Evolutionary conservation across 2,888 invertebrate genomes (phyloP), one percentile per base, ranked within the genome.

Genomic region (Brenthis daphne): DNA sequence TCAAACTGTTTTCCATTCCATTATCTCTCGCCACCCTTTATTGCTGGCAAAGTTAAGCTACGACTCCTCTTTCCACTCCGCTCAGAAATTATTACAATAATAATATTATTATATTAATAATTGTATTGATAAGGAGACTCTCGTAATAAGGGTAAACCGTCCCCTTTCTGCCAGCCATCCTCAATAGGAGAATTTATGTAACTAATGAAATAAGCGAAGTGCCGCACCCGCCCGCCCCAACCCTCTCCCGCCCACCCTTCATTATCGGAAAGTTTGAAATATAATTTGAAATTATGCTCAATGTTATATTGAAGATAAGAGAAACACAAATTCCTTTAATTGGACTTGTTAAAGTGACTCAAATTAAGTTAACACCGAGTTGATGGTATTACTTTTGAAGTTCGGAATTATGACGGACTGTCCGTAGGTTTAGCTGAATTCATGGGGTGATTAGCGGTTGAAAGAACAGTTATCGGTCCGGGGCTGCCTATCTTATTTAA

Each of bases 271-370:
- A 92, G 91, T 92, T 92, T 92, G 90, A 92, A 92, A 92, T 92
- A 92, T 92, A 92, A 92, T 92, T 92, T 92, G 92, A 92, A 92
- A 92, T 92, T 92, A 92, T 92, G 92, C 92, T 92, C 92, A 92
- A 92, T 92, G 92, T 92, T 92, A 92, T 92, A 92, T 92, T 92
- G 92, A 90, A 92, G 92, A 92, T 92, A 92, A 92, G 92, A 92
- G 92, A 92, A 92, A 92, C 92, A 92, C 92, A 92, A 92, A 92
- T 92, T 92, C 92, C 92, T 92, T 92, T 92, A 92, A 92, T 92
- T 92, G 92, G 92, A 92, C 92, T 92, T 92, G 92, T 92, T 92
- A 92, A 92, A 92, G 91, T 92, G 92, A 92, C 90, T 92, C 91
- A 92, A 92, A 92, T 92, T 92, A 92, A 92, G 92, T 92, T 92